phyloP scores from a whole-genome alignment of 2,113 vertebrate species.

The Excalfactoria chinensis region DNA sequence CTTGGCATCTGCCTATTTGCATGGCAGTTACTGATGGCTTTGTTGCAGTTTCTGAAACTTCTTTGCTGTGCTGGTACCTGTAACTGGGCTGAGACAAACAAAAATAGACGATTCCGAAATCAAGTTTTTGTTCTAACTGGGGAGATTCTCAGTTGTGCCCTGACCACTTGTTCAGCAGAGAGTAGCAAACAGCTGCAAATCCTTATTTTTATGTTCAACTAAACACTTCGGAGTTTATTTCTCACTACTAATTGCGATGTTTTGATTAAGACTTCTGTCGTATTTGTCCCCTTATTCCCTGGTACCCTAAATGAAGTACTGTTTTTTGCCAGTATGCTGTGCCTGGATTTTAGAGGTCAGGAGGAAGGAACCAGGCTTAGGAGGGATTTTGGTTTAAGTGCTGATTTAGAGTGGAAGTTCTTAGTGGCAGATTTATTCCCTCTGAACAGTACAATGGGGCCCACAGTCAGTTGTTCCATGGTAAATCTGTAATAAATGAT shows the following conservation, averaged over 20 bases:
- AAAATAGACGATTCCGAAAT: background rate
- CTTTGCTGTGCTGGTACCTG: background rate
- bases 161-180: background rate
- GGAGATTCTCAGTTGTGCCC: background rate
- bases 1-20: conserved; percentile 5
- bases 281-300: background rate
- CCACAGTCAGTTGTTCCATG: background rate
- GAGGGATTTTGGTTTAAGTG: conserved; percentile 45
- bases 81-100: background rate
- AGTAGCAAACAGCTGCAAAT: background rate
- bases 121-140: conserved; percentile 26
- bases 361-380: conserved; percentile 15
- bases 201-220: background rate
- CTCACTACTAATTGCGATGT: background rate
- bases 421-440: background rate
- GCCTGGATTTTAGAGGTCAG: conserved; percentile 32
- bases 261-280: background rate
- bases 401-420: background rate
- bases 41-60: conserved; percentile 5
- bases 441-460: background rate
- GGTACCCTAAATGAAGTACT: background rate
- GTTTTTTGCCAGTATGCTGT: background rate
- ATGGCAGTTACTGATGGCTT: background rate
- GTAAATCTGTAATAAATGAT: background rate
- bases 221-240: background rate